phyloP scores from a whole-genome alignment of 1,140 invertebrate species.

The Tetramorium alpestre region DNA sequence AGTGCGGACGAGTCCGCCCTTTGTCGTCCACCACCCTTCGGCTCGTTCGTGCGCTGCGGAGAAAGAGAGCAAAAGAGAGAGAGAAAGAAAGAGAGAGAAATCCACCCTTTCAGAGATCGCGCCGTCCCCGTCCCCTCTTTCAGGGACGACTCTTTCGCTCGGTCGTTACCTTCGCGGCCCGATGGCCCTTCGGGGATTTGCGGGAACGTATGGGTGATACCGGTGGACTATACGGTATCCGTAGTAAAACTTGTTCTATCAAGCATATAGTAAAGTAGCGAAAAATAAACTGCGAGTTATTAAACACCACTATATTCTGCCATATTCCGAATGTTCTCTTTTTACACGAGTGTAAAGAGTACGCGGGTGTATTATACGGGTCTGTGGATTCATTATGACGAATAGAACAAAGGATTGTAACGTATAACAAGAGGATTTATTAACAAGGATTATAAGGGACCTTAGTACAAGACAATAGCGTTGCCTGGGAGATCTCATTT shows the following conservation, averaged over 20 bases:
- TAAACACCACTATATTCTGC: conserved; percentile 4
- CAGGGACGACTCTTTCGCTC: conserved; percentile 18
- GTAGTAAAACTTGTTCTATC: conserved; percentile 32
- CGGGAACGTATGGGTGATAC: conserved; percentile 22
- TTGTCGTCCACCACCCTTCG: conserved; percentile 43
- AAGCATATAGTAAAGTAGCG: not conserved
- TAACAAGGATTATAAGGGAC: conserved; percentile 55
- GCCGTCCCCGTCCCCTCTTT: not conserved
- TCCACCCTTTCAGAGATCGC: conserved; percentile 28
- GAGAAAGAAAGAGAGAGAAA: not conserved
- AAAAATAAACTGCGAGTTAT: conserved; percentile 43
- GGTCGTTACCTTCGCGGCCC: conserved; percentile 27
- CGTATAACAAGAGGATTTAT: conserved; percentile 56
- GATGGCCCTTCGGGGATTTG: conserved; percentile 39
- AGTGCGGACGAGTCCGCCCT: conserved; percentile 39
- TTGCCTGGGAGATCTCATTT: conserved; percentile 50
- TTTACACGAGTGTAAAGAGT: not conserved
- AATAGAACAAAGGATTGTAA: conserved; percentile 46
- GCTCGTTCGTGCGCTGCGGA: not conserved
- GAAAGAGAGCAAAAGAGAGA: not conserved
- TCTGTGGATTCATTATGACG: conserved; percentile 48
- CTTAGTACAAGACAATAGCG: conserved; percentile 47
- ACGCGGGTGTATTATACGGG: conserved; percentile 21
- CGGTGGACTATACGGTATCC: not conserved
- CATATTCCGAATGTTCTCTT: conserved; percentile 30